These are phyloP conservation scores for Siniperca chuatsi DNA, from an alignment of 2,113 vertebrate genomes.

Conservation along the genomic window DNA sequence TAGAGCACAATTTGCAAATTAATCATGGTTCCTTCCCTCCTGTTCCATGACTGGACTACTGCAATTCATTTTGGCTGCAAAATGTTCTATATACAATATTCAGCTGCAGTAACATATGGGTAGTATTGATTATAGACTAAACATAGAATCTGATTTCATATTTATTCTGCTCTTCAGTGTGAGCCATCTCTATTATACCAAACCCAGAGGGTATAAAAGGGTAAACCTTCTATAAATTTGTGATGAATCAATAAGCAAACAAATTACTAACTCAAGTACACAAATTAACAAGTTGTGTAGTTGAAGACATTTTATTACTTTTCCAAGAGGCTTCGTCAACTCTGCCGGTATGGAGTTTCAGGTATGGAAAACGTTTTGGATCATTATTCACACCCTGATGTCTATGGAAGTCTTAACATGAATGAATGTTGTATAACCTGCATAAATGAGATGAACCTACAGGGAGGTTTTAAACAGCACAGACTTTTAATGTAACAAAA, in stretches of 20 bases:
- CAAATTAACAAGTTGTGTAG: background rate
- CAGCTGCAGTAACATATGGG: background rate
- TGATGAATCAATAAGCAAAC: background rate
- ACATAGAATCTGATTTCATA: background rate
- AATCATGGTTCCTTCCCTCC: slow-evolving; percentile 23
- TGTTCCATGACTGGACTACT: slow-evolving; percentile 2
- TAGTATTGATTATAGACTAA: background rate
- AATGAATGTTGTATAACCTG: background rate
- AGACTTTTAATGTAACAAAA: background rate
- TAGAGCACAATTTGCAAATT: slow-evolving; percentile 46
- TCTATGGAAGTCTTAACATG: background rate
- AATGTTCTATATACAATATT: background rate
- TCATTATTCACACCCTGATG: background rate
- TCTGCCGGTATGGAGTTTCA: background rate
- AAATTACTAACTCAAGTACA: background rate
- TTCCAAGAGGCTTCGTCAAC: background rate
- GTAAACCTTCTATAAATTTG: background rate
- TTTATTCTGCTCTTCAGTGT: background rate
- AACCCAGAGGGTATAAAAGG: background rate
- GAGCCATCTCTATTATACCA: background rate
- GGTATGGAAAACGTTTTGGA: background rate
- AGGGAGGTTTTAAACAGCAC: background rate
- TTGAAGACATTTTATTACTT: background rate
- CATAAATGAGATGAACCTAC: background rate
- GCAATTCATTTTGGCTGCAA: slow-evolving; percentile 37